Base-by-base conservation (phyloP, 2,888 invertebrate genomes). In the Graphium colonna region DNA sequence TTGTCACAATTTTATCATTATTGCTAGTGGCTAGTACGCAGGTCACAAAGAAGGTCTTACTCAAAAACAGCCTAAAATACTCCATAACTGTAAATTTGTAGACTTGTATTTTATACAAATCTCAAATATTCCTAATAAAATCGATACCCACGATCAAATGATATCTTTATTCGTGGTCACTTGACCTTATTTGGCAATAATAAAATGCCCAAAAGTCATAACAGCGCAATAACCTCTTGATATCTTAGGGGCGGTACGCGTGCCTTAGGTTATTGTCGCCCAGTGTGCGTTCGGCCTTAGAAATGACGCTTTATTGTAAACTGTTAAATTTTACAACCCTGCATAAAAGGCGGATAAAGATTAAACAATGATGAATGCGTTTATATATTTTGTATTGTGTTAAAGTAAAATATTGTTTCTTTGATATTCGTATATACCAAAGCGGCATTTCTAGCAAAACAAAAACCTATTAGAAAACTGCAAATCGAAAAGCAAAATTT, bases 311-410 rank as follows among this genome's bases (percentile, higher is more conserved):
- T 86, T 87, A 86, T 79, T 81, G 85, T 78, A 70, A 73, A 73
- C 78, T 82, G 80, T 86, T 83, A 86, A 84, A 88, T 86, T 86
- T 86, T 83, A 86, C 81, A 75, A 71, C 63, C 62, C 56, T 60
- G 66, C 80, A 83, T 85, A 79, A 82, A 79, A 81, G 73, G 39
- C 55, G 45, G 26, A 33, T 61, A 69, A 59, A 66, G 64, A 68
- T 40, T 60, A 64, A 39, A 26, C 26, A n/a, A 10, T 42, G 0
- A 15, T 48, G 49, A 33, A 9, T 17, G 18, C n/a, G n/a, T n/a
- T n/a, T n/a, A n/a, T n/a, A n/a, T n/a, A n/a, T n/a, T n/a, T n/a
- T n/a, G n/a, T n/a, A n/a, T n/a, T n/a, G n/a, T n/a, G n/a, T n/a
- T n/a, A n/a, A n/a, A n/a, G n/a, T n/a, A n/a, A n/a, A n/a, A n/a